Conservation (phyloP, 2,797 vertebrate species). For the Falco concolor region DNA sequence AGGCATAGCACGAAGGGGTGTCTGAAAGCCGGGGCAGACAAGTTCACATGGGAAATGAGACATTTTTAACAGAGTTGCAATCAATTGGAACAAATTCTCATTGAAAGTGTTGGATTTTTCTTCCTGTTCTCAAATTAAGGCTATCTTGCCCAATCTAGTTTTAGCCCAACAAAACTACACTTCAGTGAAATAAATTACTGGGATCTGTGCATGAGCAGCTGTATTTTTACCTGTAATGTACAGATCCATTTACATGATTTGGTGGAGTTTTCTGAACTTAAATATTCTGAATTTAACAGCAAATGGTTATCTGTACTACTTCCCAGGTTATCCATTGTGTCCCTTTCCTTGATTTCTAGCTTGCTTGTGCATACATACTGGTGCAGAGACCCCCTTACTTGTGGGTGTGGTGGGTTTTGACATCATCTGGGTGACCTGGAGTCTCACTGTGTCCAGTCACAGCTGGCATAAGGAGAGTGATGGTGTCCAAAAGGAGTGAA, state of each 20-base stretch:
- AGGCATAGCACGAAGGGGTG: background rate
- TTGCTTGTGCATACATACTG: background rate
- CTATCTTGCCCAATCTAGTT: background rate
- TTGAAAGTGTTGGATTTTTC: background rate
- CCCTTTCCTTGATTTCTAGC: background rate
- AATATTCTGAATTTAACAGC: background rate
- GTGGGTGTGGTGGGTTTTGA: background rate
- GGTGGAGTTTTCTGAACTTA: background rate
- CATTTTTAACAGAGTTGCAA: background rate
- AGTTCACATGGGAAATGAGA: background rate
- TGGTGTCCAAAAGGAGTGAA: background rate
- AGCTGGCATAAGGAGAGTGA: background rate
- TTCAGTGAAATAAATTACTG: background rate
- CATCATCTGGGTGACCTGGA: background rate
- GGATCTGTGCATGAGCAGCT: background rate
- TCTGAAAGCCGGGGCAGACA: background rate
- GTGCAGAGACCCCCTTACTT: background rate
- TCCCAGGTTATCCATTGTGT: fast-evolving
- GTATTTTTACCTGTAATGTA: background rate
- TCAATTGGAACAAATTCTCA: background rate
- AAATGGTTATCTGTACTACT: background rate
- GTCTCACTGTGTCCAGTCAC: background rate
- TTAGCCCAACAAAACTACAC: background rate
- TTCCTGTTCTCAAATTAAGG: background rate
- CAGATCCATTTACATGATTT: background rate